Conservation (phyloP, 2,113 vertebrate genomes). For the Apodemus sylvaticus region DNA sequence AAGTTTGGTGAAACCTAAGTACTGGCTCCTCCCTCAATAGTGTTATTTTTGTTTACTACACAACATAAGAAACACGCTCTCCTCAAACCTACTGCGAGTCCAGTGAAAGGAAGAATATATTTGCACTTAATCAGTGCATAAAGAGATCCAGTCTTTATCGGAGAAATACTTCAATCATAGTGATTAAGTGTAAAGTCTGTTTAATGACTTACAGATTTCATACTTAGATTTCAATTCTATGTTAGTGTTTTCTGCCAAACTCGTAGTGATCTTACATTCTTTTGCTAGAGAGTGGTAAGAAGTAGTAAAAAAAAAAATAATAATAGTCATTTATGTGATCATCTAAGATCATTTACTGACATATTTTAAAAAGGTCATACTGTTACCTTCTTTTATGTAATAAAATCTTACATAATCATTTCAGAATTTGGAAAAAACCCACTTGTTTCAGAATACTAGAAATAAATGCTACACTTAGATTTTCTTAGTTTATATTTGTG, state of each 20-base stretch:
- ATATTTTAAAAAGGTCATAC: conserved; percentile 48
- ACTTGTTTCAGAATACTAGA: conserved; percentile 15
- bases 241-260: background rate
- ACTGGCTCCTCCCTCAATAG: background rate
- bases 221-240: background rate
- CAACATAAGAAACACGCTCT: background rate
- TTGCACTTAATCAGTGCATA: background rate
- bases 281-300: background rate
- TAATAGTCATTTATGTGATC: conserved; percentile 13
- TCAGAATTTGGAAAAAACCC: conserved; percentile 30
- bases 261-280: background rate
- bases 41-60: background rate
- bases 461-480: background rate
- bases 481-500: background rate
- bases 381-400: conserved; percentile 17
- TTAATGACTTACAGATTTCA: conserved; percentile 26
- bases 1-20: conserved; percentile 12
- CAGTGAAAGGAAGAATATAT: background rate
- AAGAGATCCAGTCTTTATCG: background rate
- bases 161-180: conserved; percentile 1
- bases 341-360: conserved; percentile 13
- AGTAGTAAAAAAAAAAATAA: background rate
- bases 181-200: background rate
- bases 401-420: background rate
- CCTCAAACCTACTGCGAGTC: background rate